phyloP scores from a whole-genome alignment of 2,888 invertebrate genomes.

The Pedicia rivosa region DNA sequence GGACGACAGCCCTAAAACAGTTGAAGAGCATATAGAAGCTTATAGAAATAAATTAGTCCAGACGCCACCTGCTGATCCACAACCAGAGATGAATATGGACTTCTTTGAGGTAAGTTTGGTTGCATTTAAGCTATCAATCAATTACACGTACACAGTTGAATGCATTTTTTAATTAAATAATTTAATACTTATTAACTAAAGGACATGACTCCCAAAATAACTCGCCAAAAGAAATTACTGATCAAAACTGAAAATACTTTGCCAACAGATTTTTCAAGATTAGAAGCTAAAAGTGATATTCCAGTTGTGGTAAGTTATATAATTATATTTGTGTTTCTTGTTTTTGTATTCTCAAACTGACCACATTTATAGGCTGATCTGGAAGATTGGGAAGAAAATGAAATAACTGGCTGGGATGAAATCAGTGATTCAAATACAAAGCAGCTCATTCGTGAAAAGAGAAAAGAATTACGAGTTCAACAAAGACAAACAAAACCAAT shows the following conservation, averaged over 20 bases:
- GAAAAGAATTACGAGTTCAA: slow-evolving; percentile 26
- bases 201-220: slow-evolving; percentile 46
- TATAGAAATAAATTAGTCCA: slow-evolving; percentile 38
- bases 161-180: background rate
- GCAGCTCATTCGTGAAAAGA: slow-evolving; percentile 27
- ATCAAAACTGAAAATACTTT: slow-evolving; percentile 26
- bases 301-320: slow-evolving; percentile 28
- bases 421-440: slow-evolving; percentile 27
- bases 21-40: slow-evolving; percentile 46
- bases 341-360: slow-evolving; percentile 5
- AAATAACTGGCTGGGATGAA: slow-evolving; percentile 35
- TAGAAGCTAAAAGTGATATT: slow-evolving; percentile 32
- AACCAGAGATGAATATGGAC: slow-evolving; percentile 33
- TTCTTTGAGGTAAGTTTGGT: slow-evolving; percentile 36
- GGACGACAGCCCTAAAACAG: slow-evolving; percentile 38
- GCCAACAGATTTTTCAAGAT: slow-evolving; percentile 28
- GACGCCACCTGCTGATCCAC: slow-evolving; percentile 27
- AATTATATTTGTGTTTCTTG: background rate
- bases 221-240: slow-evolving; percentile 39
- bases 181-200: slow-evolving; percentile 15
- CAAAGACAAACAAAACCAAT: too few species aligned
- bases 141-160: slow-evolving; percentile 1
- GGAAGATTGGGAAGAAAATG: slow-evolving; percentile 37
- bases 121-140: background rate
- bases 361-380: slow-evolving; percentile 30